These are phyloP conservation scores for Tragelaphus strepsiceros DNA, from an alignment of 2,113 vertebrate genomes.

Conservation along the genomic window DNA sequence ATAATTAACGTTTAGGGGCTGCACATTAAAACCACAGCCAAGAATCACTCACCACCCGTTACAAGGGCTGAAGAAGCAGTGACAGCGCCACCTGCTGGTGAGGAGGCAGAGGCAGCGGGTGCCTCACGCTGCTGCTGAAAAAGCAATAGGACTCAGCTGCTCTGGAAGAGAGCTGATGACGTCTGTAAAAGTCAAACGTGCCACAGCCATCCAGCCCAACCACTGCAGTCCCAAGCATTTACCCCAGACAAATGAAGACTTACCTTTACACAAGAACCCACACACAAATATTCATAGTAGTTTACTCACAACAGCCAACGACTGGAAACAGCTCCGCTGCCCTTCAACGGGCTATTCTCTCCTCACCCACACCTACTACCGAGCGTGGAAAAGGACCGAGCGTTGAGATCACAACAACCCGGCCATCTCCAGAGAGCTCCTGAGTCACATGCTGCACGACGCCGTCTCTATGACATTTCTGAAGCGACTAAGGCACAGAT, in stretches of 20 bases:
- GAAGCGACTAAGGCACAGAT: neutral
- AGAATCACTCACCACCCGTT: neutral
- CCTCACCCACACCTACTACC: neutral
- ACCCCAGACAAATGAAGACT: neutral
- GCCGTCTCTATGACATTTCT: neutral
- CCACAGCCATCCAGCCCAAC: no score
- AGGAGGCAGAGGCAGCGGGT: rapidly evolving
- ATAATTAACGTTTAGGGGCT: no score
- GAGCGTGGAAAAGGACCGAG: neutral
- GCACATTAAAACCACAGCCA: neutral
- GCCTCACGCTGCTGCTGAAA: neutral
- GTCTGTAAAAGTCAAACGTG: neutral
- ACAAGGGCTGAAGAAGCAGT: rapidly evolving
- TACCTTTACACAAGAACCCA: neutral
- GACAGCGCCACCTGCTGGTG: rapidly evolving
- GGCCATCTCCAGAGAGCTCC: neutral
- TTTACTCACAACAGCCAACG: neutral
- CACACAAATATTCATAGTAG: neutral
- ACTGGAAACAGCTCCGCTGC: neutral
- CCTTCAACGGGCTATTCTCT: neutral
- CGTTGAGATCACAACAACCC: neutral
- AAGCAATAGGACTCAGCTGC: rapidly evolving
- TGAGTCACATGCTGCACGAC: neutral
- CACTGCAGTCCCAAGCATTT: no score
- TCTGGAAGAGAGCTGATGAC: neutral